Conservation (phyloP, 2,113 vertebrate species). For the Menura novaehollandiae region DNA sequence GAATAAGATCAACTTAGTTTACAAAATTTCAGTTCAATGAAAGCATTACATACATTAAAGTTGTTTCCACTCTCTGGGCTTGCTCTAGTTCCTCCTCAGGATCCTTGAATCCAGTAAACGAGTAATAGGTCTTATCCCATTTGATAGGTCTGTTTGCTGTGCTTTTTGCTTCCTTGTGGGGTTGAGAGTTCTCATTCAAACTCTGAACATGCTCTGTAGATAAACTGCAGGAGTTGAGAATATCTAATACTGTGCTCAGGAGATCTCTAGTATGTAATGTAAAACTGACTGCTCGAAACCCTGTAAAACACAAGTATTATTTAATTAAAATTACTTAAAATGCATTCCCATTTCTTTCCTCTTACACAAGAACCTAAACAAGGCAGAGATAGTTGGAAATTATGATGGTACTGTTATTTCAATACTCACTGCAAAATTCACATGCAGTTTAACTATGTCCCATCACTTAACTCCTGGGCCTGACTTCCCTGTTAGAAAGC, state of each 20-base stretch:
- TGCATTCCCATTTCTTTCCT: not conserved
- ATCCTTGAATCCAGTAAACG: constrained; percentile 92
- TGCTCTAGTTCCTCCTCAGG: constrained; percentile 89
- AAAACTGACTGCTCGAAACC: constrained; percentile 90
- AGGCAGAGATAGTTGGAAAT: not conserved
- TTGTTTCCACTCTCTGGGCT: constrained; percentile 81
- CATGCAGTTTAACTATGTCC: not conserved
- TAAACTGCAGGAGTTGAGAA: constrained; percentile 92
- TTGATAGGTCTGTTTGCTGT: constrained; percentile 85
- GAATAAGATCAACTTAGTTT: not conserved
- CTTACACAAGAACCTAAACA: not conserved
- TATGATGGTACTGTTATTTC: not conserved
- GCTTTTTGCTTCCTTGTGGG: constrained; percentile 35
- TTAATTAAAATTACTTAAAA: not conserved
- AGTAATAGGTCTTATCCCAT: constrained; percentile 94
- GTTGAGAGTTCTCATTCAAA: constrained; percentile 38
- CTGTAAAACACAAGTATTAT: constrained; percentile 72
- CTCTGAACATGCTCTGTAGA: constrained; percentile 85
- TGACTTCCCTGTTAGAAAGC: not conserved
- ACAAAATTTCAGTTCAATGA: not conserved
- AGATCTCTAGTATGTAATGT: constrained; percentile 87
- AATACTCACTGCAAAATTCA: not conserved
- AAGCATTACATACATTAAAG: constrained; percentile 78
- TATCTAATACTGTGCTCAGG: constrained; percentile 86
- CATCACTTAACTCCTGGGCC: not conserved